Base-by-base conservation (phyloP, 92 coral and sea anemone genomes). In the Epizoanthus scotinus region DNA sequence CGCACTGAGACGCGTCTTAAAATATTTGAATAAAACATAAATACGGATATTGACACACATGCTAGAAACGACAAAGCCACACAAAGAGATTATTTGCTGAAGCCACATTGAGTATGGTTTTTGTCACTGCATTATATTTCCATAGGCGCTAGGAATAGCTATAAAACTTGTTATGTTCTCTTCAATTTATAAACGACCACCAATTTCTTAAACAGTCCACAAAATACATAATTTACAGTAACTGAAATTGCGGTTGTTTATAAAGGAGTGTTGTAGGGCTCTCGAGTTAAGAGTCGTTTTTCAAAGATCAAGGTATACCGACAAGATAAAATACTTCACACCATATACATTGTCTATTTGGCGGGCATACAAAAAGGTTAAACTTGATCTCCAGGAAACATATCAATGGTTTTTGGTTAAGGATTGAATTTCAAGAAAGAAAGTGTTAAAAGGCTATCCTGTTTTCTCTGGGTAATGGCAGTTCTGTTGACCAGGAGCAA, bases 61-160 rank as follows among this genome's bases (percentile, higher is more conserved):
- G 81, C 49, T 59, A 34, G 68, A 57, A 57, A 59, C 38, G 61
- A 36, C 81, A 59, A 50, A 58, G 68, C 56, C 26, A 75, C 52
- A 75, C 81, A 75, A 57, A 58, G 67, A 59, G 42, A 7, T 29
- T 73, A 66, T 73, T 54, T 73, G 40, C 50, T 56, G 50, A 73
- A 56, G 22, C 20, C 58, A 73, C 79, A 27, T 44, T 73, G 57
- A 67, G 14, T 28, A 59, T 36, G 26, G 13, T 54, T 52, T 8
- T 73, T 15, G 64, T 15, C 25, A 8, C 69, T 53, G 12, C 67
- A 62, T 62, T 25, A 62, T 20, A 26, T 52, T 44, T 8, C 17
- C 67, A 69, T 6, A 40, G 24, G 12, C n/a, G n/a, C n/a, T n/a
- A n/a, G n/a, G n/a, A n/a, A 15, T 15, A 25, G 27, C 59, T 58